Percentiles rank a stretch among this genome's conserved stretches.
Evolutionary conservation across 2,113 vertebrate species (phyloP).

Genomic region (Marmota monax): DNA sequence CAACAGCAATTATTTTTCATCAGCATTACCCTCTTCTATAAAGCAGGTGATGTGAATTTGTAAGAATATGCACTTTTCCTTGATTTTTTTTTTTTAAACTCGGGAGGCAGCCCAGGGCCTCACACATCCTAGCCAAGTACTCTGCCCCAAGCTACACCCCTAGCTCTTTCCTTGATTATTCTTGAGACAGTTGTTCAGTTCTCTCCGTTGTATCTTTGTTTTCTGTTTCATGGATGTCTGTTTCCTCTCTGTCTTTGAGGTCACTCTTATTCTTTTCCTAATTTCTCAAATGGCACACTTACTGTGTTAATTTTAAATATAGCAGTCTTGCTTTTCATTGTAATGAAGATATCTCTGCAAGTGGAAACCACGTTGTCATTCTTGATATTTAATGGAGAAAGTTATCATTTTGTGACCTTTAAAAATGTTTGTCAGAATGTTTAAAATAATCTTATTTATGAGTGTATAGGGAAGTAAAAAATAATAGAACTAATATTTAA

Average conservation of each 20-base stretch:
- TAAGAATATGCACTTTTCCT: not conserved
- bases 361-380: not conserved
- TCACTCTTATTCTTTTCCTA: not conserved
- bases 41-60: not conserved
- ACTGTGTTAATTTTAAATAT: not conserved
- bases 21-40: not conserved
- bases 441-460: not conserved
- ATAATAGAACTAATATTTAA: not conserved
- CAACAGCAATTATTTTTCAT: not conserved
- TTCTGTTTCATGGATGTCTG: not conserved
- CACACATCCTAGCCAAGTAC: too few relatives aligned
- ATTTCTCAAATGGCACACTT: slow-evolving; percentile 6
- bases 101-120: too few relatives aligned
- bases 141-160: too few relatives aligned
- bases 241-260: not conserved
- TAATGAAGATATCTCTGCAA: not conserved
- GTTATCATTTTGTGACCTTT: not conserved
- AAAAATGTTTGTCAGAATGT: not conserved
- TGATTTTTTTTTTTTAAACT: not conserved
- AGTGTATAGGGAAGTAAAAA: not conserved
- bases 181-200: not conserved
- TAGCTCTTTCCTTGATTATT: not conserved
- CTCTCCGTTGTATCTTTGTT: not conserved
- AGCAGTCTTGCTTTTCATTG: not conserved
- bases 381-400: not conserved